Evolutionary conservation across 2,888 invertebrate species (phyloP).

Genomic region (Luperina nickerlii): DNA sequence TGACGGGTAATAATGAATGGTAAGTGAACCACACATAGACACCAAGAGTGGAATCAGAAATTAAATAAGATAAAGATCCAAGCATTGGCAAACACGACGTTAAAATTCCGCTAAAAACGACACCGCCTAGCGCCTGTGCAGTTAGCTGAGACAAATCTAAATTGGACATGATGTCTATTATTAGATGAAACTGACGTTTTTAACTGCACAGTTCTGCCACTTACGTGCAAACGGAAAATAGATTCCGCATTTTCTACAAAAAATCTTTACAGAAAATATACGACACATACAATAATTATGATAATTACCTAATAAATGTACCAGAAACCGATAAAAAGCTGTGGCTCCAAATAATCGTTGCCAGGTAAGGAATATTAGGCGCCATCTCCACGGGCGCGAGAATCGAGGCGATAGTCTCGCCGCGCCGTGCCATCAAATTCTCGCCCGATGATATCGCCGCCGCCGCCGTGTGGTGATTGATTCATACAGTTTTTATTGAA

Average conservation of each 20-base stretch:
- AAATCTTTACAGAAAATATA: conserved; percentile 1
- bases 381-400: too few relatives aligned
- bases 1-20: not conserved
- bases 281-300: not conserved
- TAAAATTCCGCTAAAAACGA: conserved; percentile 15
- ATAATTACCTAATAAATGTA: not conserved
- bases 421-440: too few relatives aligned
- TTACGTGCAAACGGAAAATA: conserved; percentile 37
- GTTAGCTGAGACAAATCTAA: conserved; percentile 41
- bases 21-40: not conserved
- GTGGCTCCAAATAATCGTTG: not conserved
- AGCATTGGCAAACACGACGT: conserved; percentile 1
- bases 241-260: conserved; percentile 10
- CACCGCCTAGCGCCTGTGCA: conserved; percentile 13
- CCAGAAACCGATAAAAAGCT: not conserved
- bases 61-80: conserved; percentile 7
- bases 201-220: conserved; percentile 29
- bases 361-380: not conserved
- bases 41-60: not conserved
- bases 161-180: conserved; percentile 37
- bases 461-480: too few relatives aligned
- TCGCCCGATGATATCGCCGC: too few relatives aligned
- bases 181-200: conserved; percentile 35
- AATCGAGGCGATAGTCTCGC: too few relatives aligned
- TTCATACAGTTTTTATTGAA: too few relatives aligned